phyloP scores from a whole-genome alignment of 2,888 invertebrate genomes.

The Lepidochrysops patricia region DNA sequence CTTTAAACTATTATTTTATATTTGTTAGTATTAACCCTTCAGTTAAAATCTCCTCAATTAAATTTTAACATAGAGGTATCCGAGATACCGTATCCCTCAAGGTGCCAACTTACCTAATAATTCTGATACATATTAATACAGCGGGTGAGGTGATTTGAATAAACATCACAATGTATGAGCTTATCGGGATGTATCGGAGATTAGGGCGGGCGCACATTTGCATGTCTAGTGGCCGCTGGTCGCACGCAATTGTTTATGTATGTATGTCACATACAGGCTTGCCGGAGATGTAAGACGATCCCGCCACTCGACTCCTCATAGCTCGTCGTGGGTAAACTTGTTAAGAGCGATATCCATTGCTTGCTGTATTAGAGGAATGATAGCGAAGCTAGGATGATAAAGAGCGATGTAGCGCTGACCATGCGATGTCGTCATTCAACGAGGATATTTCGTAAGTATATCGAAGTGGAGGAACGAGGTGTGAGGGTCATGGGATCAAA shows the following conservation, averaged over 20 bases:
- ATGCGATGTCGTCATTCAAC: background rate
- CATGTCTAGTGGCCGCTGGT: background rate
- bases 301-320: background rate
- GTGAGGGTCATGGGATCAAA: slow-evolving; percentile 18
- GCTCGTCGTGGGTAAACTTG: background rate
- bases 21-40: too few relatives aligned
- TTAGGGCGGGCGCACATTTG: background rate
- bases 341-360: slow-evolving; percentile 11
- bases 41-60: too few relatives aligned
- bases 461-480: slow-evolving; percentile 2
- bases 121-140: background rate
- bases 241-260: slow-evolving; percentile 6
- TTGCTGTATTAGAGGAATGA: background rate
- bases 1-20: too few relatives aligned
- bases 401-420: background rate
- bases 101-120: background rate
- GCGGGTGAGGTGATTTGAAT: background rate
- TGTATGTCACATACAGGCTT: slow-evolving; percentile 22
- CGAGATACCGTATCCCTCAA: too few relatives aligned
- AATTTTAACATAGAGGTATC: too few relatives aligned
- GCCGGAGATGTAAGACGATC: slow-evolving; percentile 14
- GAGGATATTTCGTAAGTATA: background rate
- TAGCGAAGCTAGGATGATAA: background rate
- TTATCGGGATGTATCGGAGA: background rate
- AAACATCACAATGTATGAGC: slow-evolving; percentile 5